phyloP scores from a whole-genome alignment of 1,140 invertebrate species.

The Drosophila mayri region DNA sequence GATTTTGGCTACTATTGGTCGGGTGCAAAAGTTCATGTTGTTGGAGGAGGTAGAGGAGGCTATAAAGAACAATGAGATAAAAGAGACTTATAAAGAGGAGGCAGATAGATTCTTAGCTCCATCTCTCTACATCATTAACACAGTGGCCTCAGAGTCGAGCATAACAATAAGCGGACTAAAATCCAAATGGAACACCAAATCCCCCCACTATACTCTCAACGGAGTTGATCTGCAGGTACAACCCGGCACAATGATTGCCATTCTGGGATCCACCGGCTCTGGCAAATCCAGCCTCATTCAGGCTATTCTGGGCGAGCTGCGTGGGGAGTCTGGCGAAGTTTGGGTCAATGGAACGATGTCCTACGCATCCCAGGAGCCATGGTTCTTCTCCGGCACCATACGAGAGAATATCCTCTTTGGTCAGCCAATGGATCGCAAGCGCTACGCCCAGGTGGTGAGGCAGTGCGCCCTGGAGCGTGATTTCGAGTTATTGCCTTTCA shows the following conservation, averaged over 20 bases:
- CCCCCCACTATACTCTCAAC: too few species aligned
- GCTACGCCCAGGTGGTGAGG: slow-evolving; percentile 90
- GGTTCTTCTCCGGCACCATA: slow-evolving; percentile 92
- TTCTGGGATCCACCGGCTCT: too few species aligned
- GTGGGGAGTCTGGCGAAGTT: slow-evolving; percentile 88
- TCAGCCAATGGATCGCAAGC: slow-evolving; percentile 89
- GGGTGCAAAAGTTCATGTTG: slow-evolving; percentile 89
- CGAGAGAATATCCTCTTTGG: slow-evolving; percentile 97
- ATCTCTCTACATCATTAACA: slow-evolving; percentile 20
- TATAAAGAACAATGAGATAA: neutral
- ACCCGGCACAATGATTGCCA: too few species aligned
- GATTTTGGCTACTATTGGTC: slow-evolving; percentile 88
- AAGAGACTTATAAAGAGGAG: slow-evolving; percentile 20
- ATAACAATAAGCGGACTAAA: slow-evolving; percentile 62
- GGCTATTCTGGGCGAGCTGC: slow-evolving; percentile 93
- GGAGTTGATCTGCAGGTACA: too few species aligned
- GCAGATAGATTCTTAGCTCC: slow-evolving; percentile 35
- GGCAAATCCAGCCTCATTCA: too few species aligned
- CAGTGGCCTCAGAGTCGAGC: slow-evolving; percentile 61
- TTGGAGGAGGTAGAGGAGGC: slow-evolving; percentile 86
- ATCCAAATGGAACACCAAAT: slow-evolving; percentile 78
- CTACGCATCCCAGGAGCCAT: slow-evolving; percentile 96
- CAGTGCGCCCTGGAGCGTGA: slow-evolving; percentile 92
- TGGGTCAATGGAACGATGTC: slow-evolving; percentile 91
- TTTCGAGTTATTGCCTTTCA: slow-evolving; percentile 90